phyloP scores from a whole-genome alignment of 2,888 invertebrate genomes.

The Pollenia angustigena region DNA sequence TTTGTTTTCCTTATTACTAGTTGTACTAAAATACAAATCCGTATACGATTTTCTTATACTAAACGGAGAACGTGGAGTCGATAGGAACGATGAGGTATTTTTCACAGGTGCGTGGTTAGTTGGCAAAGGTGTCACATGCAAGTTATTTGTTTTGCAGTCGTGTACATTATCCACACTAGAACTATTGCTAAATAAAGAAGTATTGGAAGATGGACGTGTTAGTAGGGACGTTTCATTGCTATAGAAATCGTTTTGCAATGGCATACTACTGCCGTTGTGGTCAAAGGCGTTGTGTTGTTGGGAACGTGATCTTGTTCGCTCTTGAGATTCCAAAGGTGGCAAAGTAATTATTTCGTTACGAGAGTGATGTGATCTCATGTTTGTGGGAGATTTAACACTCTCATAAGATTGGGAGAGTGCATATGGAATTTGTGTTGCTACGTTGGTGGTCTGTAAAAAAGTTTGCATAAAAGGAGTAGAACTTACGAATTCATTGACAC shows the following conservation, averaged over 20 bases:
- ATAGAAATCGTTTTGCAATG: conserved; percentile 42
- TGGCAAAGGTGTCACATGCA: conserved; percentile 25
- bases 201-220: conserved; percentile 66
- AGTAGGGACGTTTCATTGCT: conserved; percentile 10
- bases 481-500: conserved; percentile 68
- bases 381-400: conserved; percentile 65
- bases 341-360: conserved; percentile 35
- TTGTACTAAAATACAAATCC: conserved; percentile 62
- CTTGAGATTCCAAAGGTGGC: conserved; percentile 72
- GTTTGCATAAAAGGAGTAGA: conserved; percentile 15
- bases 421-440: conserved; percentile 46
- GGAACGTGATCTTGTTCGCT: conserved; percentile 27
- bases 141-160: conserved; percentile 20
- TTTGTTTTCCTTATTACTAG: conserved; percentile 71
- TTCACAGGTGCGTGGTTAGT: conserved; percentile 45
- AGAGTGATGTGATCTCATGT: conserved; percentile 72
- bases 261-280: conserved; percentile 74
- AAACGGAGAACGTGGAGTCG: conserved; percentile 79
- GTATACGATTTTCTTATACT: conserved; percentile 75
- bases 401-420: conserved; percentile 56
- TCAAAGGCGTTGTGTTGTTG: conserved; percentile 48
- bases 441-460: conserved; percentile 51
- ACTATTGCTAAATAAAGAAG: conserved; percentile 62
- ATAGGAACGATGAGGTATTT: conserved; percentile 75
- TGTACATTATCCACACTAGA: conserved; percentile 27